phyloP scores from a whole-genome alignment of 2,888 invertebrate genomes.

The Myopa testacea region DNA sequence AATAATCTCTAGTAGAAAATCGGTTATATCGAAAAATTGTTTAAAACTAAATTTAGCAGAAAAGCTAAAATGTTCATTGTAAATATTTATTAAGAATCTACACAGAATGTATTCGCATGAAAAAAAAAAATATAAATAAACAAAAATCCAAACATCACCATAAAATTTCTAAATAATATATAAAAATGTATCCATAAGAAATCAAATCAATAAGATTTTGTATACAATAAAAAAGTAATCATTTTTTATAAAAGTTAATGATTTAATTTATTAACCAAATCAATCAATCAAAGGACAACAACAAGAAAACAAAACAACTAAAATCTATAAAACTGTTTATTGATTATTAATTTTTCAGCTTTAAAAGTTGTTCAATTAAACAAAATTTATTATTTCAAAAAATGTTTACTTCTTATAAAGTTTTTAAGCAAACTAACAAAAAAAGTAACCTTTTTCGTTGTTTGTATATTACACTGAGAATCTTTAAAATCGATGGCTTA shows the following conservation, averaged over 20 bases:
- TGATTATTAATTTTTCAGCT: too few species aligned
- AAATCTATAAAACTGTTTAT: too few species aligned
- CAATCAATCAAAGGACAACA: too few species aligned
- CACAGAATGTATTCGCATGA: constrained; percentile 17
- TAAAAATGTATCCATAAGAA: background rate
- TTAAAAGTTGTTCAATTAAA: too few species aligned
- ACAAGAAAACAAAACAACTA: background rate
- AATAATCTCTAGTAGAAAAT: constrained; percentile 61
- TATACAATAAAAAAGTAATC: background rate
- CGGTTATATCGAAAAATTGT: too few species aligned
- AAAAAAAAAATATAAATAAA: background rate
- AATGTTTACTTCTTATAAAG: background rate
- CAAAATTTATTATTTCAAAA: too few species aligned
- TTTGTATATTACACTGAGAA: constrained; percentile 12
- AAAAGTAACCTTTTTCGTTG: background rate
- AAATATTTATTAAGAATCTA: constrained; percentile 26
- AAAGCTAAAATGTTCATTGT: constrained; percentile 15
- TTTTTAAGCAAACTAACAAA: background rate
- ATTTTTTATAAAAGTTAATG: background rate
- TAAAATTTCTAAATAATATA: background rate
- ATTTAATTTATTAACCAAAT: background rate
- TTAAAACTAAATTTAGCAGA: too few species aligned
- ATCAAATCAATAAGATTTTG: background rate
- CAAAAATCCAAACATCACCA: background rate
- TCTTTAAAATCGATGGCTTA: background rate